These are phyloP conservation scores for Drosophila conformis DNA, from an alignment of 2,888 invertebrate species.

Conservation along the genomic window DNA sequence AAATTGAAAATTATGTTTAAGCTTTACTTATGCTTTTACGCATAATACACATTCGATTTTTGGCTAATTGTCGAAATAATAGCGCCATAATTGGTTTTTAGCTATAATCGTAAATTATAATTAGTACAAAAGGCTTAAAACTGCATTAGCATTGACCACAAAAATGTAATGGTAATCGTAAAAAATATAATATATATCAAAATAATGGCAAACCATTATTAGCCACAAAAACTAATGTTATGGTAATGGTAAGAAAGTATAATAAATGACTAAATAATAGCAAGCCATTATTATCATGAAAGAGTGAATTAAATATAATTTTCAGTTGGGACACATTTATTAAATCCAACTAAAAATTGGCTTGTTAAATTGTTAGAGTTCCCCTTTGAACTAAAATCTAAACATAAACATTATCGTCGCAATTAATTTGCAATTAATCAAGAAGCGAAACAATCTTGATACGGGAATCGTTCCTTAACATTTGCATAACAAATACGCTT, in stretches of 20 bases:
- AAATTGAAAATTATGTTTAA: not conserved
- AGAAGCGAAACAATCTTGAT: not conserved
- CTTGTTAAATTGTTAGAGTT: not conserved
- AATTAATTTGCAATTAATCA: not conserved
- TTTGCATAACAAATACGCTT: conserved; percentile 2
- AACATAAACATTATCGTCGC: not conserved
- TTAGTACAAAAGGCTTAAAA: not conserved
- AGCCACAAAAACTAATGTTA: not conserved
- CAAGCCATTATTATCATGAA: not conserved
- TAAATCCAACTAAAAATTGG: not conserved
- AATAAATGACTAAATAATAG: not conserved
- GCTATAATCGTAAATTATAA: not conserved
- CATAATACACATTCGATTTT: not conserved
- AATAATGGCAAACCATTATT: not conserved
- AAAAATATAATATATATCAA: not conserved
- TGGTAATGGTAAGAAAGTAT: not conserved
- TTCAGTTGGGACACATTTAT: not conserved
- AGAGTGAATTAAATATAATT: not conserved
- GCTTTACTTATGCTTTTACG: not conserved
- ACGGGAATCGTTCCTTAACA: not conserved
- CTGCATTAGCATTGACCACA: not conserved
- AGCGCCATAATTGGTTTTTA: not conserved
- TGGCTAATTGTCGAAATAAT: not conserved
- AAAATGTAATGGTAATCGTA: not conserved
- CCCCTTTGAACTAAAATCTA: not conserved